Conservation (phyloP, 1,140 invertebrate genomes). For the Macrosteles quadrilineatus region DNA sequence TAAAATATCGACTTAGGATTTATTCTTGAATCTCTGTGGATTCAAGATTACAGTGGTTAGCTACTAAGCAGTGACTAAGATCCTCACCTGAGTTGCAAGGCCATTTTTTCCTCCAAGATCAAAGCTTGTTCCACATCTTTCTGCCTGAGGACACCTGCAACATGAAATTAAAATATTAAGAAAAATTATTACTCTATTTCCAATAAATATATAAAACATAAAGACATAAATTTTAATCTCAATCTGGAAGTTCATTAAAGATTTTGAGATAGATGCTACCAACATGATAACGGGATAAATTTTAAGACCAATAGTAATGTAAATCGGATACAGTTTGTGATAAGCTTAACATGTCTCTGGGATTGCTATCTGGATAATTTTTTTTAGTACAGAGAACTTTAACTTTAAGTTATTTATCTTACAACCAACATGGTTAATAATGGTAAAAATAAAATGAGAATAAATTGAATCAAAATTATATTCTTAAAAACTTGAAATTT, state of each 20-base stretch:
- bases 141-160: slow-evolving; percentile 61
- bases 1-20: no score
- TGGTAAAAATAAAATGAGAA: no score
- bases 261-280: background rate
- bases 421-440: no score
- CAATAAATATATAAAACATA: background rate
- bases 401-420: no score
- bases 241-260: background rate
- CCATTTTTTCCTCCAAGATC: slow-evolving; percentile 86
- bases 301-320: background rate
- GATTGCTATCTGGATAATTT: no score
- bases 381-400: no score
- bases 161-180: background rate
- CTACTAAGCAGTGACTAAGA: no score
- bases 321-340: background rate
- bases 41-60: no score
- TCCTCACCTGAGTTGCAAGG: slow-evolving; percentile 70
- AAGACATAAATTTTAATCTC: background rate
- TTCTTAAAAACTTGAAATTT: no score
- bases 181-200: background rate
- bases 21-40: no score
- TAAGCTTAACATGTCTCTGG: no score
- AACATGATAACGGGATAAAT: background rate
- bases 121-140: slow-evolving; percentile 86
- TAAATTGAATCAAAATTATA: no score